These are phyloP conservation scores for Hystrix cristata DNA, from an alignment of 2,113 vertebrate species.

Conservation along the genomic window DNA sequence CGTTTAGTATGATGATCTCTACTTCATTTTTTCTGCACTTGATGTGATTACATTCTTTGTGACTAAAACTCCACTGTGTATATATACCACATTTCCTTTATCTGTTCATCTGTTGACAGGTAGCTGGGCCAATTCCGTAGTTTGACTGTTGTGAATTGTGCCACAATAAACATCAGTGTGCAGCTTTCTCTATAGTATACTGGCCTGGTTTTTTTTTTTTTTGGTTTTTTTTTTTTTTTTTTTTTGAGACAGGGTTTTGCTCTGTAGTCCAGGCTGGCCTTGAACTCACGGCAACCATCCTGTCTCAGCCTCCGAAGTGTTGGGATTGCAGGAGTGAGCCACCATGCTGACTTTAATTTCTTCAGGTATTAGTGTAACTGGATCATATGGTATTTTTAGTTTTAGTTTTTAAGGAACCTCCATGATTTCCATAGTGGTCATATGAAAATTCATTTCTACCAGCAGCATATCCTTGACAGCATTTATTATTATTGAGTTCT, in stretches of 20 bases:
- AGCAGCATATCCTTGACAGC: background rate
- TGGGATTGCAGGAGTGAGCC: background rate
- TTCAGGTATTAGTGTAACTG: background rate
- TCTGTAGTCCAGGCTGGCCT: background rate
- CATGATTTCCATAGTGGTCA: background rate
- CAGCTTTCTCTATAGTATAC: background rate
- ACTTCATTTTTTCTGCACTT: background rate
- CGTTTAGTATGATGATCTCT: background rate
- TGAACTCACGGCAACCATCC: background rate
- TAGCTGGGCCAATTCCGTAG: background rate
- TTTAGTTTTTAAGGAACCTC: background rate
- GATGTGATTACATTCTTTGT: background rate
- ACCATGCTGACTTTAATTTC: background rate
- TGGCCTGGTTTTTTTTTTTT: too few species aligned
- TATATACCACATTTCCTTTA: background rate
- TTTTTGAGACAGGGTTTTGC: background rate
- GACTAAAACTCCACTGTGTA: background rate
- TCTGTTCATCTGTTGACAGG: background rate
- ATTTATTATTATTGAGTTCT: background rate
- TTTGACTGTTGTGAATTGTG: background rate
- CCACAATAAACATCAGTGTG: background rate
- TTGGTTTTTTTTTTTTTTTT: background rate
- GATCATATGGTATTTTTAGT: background rate
- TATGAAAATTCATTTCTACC: background rate
- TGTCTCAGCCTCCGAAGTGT: background rate